Evolutionary conservation across 2,797 vertebrate genomes (phyloP).

Genomic region (Capromys pilorides): DNA sequence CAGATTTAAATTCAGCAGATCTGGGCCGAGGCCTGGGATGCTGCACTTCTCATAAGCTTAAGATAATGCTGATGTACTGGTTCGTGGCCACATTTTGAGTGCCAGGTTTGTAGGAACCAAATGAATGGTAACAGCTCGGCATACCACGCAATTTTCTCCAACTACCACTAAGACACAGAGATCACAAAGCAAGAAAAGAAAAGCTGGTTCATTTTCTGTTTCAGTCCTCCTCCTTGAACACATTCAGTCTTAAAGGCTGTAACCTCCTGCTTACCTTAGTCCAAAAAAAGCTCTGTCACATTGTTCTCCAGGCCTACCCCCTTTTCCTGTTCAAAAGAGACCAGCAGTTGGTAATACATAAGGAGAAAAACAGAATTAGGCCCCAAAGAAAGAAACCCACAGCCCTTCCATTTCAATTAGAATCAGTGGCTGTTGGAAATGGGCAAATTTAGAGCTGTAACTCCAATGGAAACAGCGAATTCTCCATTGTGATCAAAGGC

Average conservation of each 20-base stretch:
- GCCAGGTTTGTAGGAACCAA: not conserved
- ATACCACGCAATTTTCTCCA: constrained; percentile 7
- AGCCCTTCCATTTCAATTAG: constrained; percentile 73
- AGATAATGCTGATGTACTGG: not conserved
- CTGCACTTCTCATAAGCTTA: not conserved
- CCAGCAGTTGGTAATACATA: constrained; percentile 56
- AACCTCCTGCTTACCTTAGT: not conserved
- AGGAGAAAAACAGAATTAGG: constrained; percentile 66
- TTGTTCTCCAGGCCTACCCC: not conserved
- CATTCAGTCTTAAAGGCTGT: not conserved
- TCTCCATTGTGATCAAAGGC: constrained; percentile 75
- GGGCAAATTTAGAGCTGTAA: constrained; percentile 69
- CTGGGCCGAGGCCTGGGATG: not conserved
- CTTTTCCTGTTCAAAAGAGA: constrained; percentile 53
- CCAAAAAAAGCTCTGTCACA: constrained; percentile 47
- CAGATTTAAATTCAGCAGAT: not conserved
- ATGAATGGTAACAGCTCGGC: not conserved
- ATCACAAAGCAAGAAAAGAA: constrained; percentile 18
- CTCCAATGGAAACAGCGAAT: constrained; percentile 72
- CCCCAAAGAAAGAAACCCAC: constrained; percentile 50
- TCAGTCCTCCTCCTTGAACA: constrained; percentile 1
- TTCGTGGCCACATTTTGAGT: not conserved
- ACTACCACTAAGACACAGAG: not conserved
- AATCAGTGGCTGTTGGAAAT: constrained; percentile 68
- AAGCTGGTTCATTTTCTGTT: not conserved